These are phyloP conservation scores for Nothobranchius furzeri DNA, from an alignment of 2,113 vertebrate species.

Conservation along the genomic window DNA sequence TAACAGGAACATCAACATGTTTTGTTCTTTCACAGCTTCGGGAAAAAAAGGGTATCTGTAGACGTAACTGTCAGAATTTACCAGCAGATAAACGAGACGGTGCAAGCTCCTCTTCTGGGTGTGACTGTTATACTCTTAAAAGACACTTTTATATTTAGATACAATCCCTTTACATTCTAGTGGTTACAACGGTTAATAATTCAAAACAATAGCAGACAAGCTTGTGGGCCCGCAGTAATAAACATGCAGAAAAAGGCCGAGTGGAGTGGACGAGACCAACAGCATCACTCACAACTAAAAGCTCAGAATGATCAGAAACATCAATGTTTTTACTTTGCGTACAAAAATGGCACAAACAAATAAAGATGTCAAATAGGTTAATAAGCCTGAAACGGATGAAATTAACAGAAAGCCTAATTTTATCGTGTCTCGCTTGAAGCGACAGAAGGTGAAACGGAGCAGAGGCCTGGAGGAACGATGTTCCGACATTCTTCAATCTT, in stretches of 20 bases:
- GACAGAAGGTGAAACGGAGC: constrained; percentile 23
- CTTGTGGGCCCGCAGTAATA: constrained; percentile 40
- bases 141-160: constrained; percentile 75
- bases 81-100: constrained; percentile 58
- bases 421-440: constrained; percentile 36
- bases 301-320: constrained; percentile 64
- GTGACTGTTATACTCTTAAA: constrained; percentile 69
- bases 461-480: constrained; percentile 38
- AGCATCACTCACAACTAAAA: constrained; percentile 63
- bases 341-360: constrained; percentile 75
- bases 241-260: constrained; percentile 68
- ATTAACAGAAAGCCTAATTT: constrained; percentile 37
- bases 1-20: background rate
- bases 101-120: constrained; percentile 64
- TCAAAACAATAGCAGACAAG: constrained; percentile 36
- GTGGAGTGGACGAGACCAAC: constrained; percentile 50
- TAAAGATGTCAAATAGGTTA: constrained; percentile 60
- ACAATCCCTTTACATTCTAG: constrained; percentile 85
- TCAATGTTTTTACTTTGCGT: constrained; percentile 66
- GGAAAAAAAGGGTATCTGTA: constrained; percentile 41
- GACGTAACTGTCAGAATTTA: constrained; percentile 48
- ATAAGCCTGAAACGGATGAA: constrained; percentile 60
- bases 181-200: constrained; percentile 79
- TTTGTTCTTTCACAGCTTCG: constrained; percentile 11
- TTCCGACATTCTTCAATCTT: constrained; percentile 65